A percentile compares a stretch with the other conserved stretches of the same genome.
Conservation (phyloP, 2,888 invertebrate species). For the Mesorhabditis sp. region DNA sequence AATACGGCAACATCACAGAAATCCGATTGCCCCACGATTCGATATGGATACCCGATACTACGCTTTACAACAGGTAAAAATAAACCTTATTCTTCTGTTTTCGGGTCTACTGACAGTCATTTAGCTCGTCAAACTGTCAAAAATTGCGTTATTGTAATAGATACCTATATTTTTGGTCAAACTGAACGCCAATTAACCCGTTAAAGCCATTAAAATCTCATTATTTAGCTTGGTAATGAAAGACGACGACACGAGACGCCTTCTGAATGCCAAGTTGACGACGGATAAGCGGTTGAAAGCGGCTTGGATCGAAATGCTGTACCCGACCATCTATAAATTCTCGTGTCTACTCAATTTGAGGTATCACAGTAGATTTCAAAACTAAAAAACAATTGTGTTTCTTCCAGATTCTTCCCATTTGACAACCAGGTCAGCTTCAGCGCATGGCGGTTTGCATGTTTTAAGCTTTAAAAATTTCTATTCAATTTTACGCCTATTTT, state of each 20-base stretch:
- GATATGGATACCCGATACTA: slow-evolving; percentile 57
- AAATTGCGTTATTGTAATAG: neutral
- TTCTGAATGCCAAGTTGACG: slow-evolving; percentile 54
- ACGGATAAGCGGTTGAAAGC: slow-evolving; percentile 38
- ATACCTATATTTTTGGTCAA: no score
- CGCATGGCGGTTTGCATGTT: slow-evolving; percentile 9
- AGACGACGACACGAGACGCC: slow-evolving; percentile 53
- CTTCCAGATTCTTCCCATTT: slow-evolving; percentile 49
- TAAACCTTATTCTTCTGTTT: neutral
- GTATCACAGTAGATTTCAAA: neutral
- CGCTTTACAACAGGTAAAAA: slow-evolving; percentile 45
- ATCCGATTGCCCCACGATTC: slow-evolving; percentile 50
- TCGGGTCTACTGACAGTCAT: neutral
- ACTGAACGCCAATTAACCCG: no score
- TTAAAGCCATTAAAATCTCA: no score
- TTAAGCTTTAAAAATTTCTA: slow-evolving; percentile 2
- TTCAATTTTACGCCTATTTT: neutral
- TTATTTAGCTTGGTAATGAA: slow-evolving; percentile 48
- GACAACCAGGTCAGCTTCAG: slow-evolving; percentile 43
- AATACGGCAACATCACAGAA: slow-evolving; percentile 51
- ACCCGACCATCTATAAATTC: slow-evolving; percentile 57
- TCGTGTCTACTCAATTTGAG: slow-evolving; percentile 46
- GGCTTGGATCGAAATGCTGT: slow-evolving; percentile 44
- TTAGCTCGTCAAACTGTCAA: neutral
- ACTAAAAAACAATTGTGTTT: neutral